Base-by-base conservation (phyloP, 2,888 invertebrate genomes). In the Lampropteryx suffumata region DNA sequence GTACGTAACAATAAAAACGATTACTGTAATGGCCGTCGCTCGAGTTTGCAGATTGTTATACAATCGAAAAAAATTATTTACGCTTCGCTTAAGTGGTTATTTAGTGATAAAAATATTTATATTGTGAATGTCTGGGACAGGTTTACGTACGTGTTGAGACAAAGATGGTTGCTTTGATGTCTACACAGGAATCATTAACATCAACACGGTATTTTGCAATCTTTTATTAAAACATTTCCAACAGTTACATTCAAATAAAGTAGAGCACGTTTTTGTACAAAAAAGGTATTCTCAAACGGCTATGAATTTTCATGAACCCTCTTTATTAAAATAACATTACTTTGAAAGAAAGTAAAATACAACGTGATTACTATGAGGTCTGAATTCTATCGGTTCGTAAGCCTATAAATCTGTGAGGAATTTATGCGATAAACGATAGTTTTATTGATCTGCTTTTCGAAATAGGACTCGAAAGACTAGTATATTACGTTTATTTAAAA, bases 81-180 rank as follows among this genome's bases (percentile, higher is more conserved):
- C n/a, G 64, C 65, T 67, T 73, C 74, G 71, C 73, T 79, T 79
- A 80, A 84, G 79, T 77, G 76, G 79, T 84, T 81, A n/a, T n/a
- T n/a, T n/a, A 80, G 80, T 83, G 73, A 83, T 82, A 79, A 82
- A 84, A 82, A 82, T 79, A 86, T 85, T 84, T 84, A 84, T 82
- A 78, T 79, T 71, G 62, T 56, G 64, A 68, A 85, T 76, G 83
- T 85, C 57, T 57, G 65, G 61, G 67, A 72, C 76, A 82, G 73
- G 83, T 81, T 67, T 67, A 65, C 71, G 62, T 65, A 72, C n/a
- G n/a, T n/a, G 59, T 64, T 54, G 71, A 71, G 76, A 84, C 79
- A 83, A 84, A 81, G 82, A 76, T 70, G 64, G 62, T 57, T 64
- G 62, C 66, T 67, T 71, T 70, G 74, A 70, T n/a, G n/a, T n/a